phyloP scores from a whole-genome alignment of 1,140 invertebrate genomes.

The Zaprionus africanus region DNA sequence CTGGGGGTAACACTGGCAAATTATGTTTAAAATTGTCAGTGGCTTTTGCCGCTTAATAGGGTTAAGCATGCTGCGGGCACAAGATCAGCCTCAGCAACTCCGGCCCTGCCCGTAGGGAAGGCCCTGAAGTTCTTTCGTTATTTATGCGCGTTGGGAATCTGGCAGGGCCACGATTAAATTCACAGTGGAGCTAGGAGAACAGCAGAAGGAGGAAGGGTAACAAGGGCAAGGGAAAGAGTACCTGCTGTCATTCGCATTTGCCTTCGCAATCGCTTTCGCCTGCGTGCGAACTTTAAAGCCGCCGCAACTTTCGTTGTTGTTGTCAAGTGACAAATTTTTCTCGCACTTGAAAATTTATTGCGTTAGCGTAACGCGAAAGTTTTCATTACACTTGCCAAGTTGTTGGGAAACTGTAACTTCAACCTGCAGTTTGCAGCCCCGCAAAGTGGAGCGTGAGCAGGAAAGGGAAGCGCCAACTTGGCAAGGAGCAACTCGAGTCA shows the following conservation, averaged over 20 bases:
- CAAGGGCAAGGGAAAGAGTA: neutral
- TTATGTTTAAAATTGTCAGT: constrained; percentile 64
- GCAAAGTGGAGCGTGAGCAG: constrained; percentile 30
- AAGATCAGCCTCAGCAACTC: neutral
- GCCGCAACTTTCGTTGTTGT: constrained; percentile 27
- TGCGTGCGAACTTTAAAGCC: constrained; percentile 12
- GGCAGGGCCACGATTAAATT: constrained; percentile 55
- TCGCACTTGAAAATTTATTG: constrained; percentile 55
- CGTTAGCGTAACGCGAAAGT: constrained; percentile 58
- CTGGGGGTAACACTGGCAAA: constrained; percentile 33
- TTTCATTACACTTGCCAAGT: constrained; percentile 40
- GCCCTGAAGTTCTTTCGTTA: constrained; percentile 50
- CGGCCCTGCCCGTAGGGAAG: neutral
- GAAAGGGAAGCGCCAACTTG: neutral
- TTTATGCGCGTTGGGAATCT: constrained; percentile 60
- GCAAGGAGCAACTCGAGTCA: neutral
- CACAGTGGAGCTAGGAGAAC: constrained; percentile 25
- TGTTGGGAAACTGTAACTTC: constrained; percentile 48
- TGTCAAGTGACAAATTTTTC: constrained; percentile 68
- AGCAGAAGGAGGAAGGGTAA: too few species aligned
- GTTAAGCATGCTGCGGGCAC: constrained; percentile 42
- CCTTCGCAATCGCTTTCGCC: neutral
- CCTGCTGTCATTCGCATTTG: constrained; percentile 21
- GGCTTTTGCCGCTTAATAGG: constrained; percentile 59
- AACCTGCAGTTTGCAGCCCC: constrained; percentile 39